Conservation (phyloP, 2,888 invertebrate species). For the Pterostichus niger region DNA sequence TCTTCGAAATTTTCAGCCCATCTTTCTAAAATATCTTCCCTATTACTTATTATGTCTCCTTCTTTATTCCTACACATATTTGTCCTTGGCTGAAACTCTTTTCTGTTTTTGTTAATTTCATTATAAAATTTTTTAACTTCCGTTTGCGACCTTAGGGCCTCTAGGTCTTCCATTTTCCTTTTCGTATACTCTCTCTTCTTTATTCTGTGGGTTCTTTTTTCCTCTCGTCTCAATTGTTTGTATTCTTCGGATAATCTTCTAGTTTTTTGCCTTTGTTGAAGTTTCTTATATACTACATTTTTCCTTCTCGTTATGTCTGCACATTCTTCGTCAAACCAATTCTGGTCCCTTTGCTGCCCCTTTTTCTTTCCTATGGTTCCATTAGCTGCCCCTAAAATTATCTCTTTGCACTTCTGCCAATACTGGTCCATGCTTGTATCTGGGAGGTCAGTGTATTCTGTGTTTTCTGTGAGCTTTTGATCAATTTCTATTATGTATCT, state of each 20-base stretch:
- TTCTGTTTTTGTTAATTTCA: constrained; percentile 42
- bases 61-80: constrained; percentile 35
- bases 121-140: constrained; percentile 28
- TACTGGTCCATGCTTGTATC: constrained; percentile 17
- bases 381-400: constrained; percentile 16
- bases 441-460: background rate
- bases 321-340: constrained; percentile 22
- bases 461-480: constrained; percentile 1
- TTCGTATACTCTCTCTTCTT: constrained; percentile 31
- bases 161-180: constrained; percentile 16
- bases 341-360: constrained; percentile 5
- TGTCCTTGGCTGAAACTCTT: constrained; percentile 35
- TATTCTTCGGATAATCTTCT: constrained; percentile 32
- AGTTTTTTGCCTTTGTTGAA: constrained; percentile 29
- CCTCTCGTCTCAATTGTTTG: constrained; percentile 31
- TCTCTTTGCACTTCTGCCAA: constrained; percentile 16
- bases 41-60: constrained; percentile 1
- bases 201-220: constrained; percentile 29
- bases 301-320: constrained; percentile 26
- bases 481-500: constrained; percentile 3
- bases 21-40: constrained; percentile 15
- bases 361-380: constrained; percentile 20
- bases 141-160: constrained; percentile 11
- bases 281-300: constrained; percentile 12
- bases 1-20: constrained; percentile 37